These are phyloP conservation scores for Phataginus tricuspis DNA, from an alignment of 2,797 vertebrate species.

Conservation along the genomic window DNA sequence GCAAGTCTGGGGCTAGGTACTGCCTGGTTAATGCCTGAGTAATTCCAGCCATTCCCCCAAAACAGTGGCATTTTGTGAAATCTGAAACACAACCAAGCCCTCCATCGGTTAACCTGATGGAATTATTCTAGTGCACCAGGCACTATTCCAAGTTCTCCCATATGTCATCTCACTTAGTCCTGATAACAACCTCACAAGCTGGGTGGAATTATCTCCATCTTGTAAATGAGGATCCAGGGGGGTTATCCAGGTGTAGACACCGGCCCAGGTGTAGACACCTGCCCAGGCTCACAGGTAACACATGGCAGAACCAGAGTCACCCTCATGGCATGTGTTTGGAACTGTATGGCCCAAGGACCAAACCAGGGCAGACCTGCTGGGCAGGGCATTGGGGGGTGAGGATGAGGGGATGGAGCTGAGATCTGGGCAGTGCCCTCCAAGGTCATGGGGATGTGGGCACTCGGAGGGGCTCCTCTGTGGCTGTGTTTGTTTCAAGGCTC, in stretches of 20 bases:
- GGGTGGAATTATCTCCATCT: not conserved
- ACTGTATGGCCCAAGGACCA: not conserved
- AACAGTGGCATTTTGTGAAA: not conserved
- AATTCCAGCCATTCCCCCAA: not conserved
- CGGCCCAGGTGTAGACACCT: not conserved
- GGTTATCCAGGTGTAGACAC: not conserved
- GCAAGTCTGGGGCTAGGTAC: not conserved
- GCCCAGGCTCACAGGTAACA: not conserved
- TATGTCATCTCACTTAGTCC: not conserved
- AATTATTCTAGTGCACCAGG: not conserved
- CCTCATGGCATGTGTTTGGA: not conserved
- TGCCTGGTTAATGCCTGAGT: not conserved
- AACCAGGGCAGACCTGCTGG: not conserved
- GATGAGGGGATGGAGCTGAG: not conserved
- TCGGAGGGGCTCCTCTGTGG: not conserved
- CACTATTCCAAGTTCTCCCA: not conserved
- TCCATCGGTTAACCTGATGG: not conserved
- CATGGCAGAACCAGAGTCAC: not conserved
- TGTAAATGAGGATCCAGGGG: not conserved
- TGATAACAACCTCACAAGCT: not conserved
- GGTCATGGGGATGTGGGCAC: not conserved
- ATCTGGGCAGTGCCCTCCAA: not conserved
- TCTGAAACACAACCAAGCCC: not conserved
- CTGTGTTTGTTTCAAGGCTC: not conserved
- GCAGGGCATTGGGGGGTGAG: accelerated